phyloP scores from a whole-genome alignment of 2,113 vertebrate species.

The Ibidorhyncha struthersii region DNA sequence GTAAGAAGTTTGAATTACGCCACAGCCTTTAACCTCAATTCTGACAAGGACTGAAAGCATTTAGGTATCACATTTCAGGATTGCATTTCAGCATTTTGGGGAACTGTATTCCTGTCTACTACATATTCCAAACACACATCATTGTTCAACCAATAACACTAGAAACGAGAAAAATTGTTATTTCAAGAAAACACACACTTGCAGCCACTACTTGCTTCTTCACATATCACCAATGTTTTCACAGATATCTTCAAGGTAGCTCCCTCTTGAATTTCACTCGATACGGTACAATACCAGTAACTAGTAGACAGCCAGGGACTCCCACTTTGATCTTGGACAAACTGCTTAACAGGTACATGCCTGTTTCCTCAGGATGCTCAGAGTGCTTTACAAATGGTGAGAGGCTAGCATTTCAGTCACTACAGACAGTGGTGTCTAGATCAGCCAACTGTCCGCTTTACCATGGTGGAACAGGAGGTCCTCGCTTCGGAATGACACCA shows the following conservation, averaged over 20 bases:
- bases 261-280: not conserved
- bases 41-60: slow-evolving; percentile 2
- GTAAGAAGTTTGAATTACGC: slow-evolving; percentile 42
- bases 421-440: not conserved
- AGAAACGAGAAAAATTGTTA: fast-evolving
- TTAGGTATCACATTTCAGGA: slow-evolving; percentile 2
- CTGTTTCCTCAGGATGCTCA: not conserved
- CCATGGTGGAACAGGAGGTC: not conserved
- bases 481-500: not conserved
- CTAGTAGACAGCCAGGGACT: not conserved
- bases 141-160: not conserved
- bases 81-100: slow-evolving; percentile 51
- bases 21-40: slow-evolving; percentile 65
- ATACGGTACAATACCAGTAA: not conserved
- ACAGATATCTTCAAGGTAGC: not conserved
- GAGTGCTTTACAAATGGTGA: not conserved
- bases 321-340: not conserved
- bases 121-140: not conserved
- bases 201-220: not conserved
- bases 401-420: not conserved
- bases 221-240: fast-evolving
- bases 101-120: not conserved
- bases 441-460: not conserved
- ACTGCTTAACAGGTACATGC: not conserved
- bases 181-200: not conserved